Evolutionary conservation across 2,797 vertebrate species (phyloP).

Genomic region (Alcedo quadribrachys): DNA sequence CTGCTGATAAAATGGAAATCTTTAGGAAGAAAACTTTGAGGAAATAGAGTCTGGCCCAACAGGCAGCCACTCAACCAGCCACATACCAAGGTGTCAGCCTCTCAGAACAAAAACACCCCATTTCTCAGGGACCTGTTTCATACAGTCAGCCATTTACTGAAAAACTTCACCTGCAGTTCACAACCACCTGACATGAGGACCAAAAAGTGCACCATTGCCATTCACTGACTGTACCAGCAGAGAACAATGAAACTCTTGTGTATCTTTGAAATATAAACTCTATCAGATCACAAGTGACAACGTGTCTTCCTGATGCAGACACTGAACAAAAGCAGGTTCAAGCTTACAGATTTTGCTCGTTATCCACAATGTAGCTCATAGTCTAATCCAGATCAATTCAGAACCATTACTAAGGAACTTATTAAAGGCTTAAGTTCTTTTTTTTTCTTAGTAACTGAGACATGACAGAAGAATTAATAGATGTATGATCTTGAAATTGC

Average conservation of each 20-base stretch:
- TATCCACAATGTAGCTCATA: not conserved
- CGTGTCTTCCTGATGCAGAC: not conserved
- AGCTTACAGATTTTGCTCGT: not conserved
- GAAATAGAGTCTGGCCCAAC: not conserved
- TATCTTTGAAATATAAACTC: not conserved
- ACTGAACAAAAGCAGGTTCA: not conserved
- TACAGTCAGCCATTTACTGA: not conserved
- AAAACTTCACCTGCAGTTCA: not conserved
- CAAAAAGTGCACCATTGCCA: not conserved
- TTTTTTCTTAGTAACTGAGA: not conserved
- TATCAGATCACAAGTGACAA: not conserved
- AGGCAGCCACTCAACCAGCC: not conserved
- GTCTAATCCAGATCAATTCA: not conserved
- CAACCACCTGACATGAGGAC: fast-evolving
- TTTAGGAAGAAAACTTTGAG: not conserved
- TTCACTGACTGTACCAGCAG: not conserved
- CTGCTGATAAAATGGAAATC: not conserved
- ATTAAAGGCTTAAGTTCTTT: not conserved
- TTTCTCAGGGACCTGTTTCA: not conserved
- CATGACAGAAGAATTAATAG: not conserved
- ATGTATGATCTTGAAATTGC: not conserved
- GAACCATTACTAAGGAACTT: not conserved
- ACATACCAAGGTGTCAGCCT: not conserved
- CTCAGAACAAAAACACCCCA: not conserved
- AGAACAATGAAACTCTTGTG: not conserved